Evolutionary conservation across 2,797 vertebrate genomes (phyloP), one percentile per base, ranked within the genome.

Genomic region (Pelochelys cantorii): DNA sequence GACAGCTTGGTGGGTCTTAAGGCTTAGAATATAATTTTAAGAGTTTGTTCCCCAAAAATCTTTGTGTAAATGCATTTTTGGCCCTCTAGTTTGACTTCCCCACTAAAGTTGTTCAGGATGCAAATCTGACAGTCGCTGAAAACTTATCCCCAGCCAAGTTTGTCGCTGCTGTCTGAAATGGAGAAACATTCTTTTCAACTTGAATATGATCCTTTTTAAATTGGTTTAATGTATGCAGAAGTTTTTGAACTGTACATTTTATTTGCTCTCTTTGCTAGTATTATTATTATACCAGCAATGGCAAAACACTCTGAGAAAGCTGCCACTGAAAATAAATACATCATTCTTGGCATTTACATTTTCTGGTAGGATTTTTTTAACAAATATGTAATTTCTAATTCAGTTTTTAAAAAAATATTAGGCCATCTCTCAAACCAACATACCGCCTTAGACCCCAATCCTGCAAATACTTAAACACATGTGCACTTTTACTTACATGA

Each of bases 391-490:
- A 29, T n/a, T 48, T 48, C 42, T 48, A 48, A 48, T 48, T 48
- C 42, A 48, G 42, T 48, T 48, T 48, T 48, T 48, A n/a, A n/a
- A n/a, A n/a, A 48, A 75, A 48, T 75, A 75, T 75, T 75, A 14
- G 37, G 37, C 37, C 27, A 6, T 27, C 37, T 75, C 23, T 15
- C 71, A 75, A 75, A 75, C 22, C 23, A 6, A 75, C 4, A 6
- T 75, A 75, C 2, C 11, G 7, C 13, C 6, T 48, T 48, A 75
- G 23, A 42, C 18, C 37, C 20, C 42, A 92, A 91, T 80, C 81
- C 15, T 79, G 79, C 48, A 96, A 92, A 96, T 91, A 84, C 90
- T 84, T 91, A 79, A 94, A 71, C 55, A 57, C 81, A 59, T 95
- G 37, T 7, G 37, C 34, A 27, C 25, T 90, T 92, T 92, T 22